A percentile compares a stretch with the other conserved stretches of the same genome.
These are phyloP conservation scores for Maniola hyperantus DNA, from an alignment of 2,888 invertebrate species.

Conservation along the genomic window DNA sequence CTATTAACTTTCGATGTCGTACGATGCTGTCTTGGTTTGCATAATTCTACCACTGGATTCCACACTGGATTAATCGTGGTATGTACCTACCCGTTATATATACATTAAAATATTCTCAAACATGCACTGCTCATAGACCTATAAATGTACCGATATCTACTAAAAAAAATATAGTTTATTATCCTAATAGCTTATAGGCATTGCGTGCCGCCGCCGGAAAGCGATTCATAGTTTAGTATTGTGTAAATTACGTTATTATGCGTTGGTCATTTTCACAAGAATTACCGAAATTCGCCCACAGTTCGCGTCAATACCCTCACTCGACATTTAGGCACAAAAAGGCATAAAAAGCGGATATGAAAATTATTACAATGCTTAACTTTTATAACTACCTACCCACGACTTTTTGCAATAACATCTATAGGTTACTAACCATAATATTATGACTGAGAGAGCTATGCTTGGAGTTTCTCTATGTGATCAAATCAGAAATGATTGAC, in stretches of 20 bases:
- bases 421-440: too few relatives aligned
- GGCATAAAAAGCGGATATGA: neutral
- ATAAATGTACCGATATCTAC: too few relatives aligned
- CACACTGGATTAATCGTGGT: too few relatives aligned
- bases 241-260: slow-evolving; percentile 17
- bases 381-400: neutral
- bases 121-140: too few relatives aligned
- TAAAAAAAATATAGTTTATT: slow-evolving; percentile 2
- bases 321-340: slow-evolving; percentile 9
- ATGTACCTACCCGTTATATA: too few relatives aligned
- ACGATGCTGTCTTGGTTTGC: too few relatives aligned
- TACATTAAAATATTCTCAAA: too few relatives aligned
- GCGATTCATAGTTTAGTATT: slow-evolving; percentile 19
- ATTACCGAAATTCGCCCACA: slow-evolving; percentile 1
- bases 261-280: slow-evolving; percentile 22
- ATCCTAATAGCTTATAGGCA: slow-evolving; percentile 4
- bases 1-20: too few relatives aligned
- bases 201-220: slow-evolving; percentile 14
- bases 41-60: too few relatives aligned
- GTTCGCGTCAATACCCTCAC: neutral
- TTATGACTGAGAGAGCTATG: too few relatives aligned
- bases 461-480: too few relatives aligned
- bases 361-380: neutral
- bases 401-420: neutral
- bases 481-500: too few relatives aligned